A percentile compares a stretch with the other conserved stretches of the same genome.
Evolutionary conservation across 2,113 vertebrate species (phyloP).

Genomic region (Otocyon megalotis): DNA sequence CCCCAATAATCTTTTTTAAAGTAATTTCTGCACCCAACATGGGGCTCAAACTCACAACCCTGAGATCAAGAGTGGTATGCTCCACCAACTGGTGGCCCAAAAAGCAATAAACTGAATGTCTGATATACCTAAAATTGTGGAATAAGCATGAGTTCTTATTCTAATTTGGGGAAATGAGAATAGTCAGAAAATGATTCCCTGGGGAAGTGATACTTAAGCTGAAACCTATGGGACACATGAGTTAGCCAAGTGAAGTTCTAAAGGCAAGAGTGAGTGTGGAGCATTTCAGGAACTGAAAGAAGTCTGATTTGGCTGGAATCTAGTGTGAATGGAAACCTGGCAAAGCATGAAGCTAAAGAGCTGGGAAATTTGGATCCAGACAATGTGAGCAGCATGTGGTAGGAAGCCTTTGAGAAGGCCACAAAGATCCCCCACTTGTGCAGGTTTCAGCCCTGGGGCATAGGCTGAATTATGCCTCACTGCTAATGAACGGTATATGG

Average conservation of each 20-base stretch:
- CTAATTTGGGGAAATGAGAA: not conserved
- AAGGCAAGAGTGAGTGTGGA: not conserved
- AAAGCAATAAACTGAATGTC: not conserved
- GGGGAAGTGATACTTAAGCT: not conserved
- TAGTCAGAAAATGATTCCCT: not conserved
- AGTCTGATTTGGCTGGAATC: not conserved
- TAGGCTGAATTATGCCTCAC: not conserved
- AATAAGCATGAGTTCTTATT: not conserved
- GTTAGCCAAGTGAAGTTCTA: not conserved
- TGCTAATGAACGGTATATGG: not conserved
- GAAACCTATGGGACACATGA: not conserved
- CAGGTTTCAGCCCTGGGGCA: not conserved
- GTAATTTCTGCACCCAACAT: not conserved
- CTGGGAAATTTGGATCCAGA: not conserved
- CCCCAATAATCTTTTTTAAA: not conserved
- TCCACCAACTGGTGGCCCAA: not conserved
- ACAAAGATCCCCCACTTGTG: not conserved
- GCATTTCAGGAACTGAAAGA: slow-evolving; percentile 26
- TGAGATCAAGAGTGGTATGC: not conserved
- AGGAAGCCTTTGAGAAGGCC: not conserved
- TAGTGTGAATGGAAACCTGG: not conserved
- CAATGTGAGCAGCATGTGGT: not conserved
- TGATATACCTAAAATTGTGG: not conserved
- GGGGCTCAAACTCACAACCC: not conserved
- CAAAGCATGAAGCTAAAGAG: slow-evolving; percentile 16